Evolutionary conservation across 2,797 vertebrate genomes (phyloP).

Genomic region (Linurgus olivaceus): DNA sequence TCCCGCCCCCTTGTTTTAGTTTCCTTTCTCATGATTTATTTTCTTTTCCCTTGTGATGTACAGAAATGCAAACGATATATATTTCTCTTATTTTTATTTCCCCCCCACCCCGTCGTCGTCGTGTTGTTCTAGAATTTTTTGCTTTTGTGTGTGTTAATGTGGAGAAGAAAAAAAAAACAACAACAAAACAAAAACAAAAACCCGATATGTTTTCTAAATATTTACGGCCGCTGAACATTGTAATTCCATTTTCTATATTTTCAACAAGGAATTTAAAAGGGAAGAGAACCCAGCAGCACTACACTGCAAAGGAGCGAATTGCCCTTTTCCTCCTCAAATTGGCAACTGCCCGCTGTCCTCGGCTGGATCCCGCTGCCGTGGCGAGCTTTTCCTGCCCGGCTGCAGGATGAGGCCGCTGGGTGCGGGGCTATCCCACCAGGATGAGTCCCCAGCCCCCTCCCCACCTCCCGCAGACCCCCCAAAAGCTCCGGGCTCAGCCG

Average conservation of each 20-base stretch:
- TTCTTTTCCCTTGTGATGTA: slow-evolving; percentile 64
- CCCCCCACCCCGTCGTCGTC: slow-evolving; percentile 29
- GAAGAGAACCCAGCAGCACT: slow-evolving; percentile 69
- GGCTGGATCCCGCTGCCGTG: neutral
- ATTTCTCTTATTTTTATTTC: slow-evolving; percentile 1
- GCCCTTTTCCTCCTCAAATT: neutral
- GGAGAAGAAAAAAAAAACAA: slow-evolving; percentile 40
- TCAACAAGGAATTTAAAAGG: slow-evolving; percentile 79
- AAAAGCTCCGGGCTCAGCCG: neutral
- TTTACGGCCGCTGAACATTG: slow-evolving; percentile 42
- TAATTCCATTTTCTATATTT: slow-evolving; percentile 53
- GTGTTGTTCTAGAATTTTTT: slow-evolving; percentile 79
- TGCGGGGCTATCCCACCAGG: neutral
- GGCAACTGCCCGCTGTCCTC: neutral
- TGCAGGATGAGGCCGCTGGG: neutral
- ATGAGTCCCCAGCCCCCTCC: neutral
- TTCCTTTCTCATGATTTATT: slow-evolving; percentile 52
- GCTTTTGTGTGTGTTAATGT: slow-evolving; percentile 78
- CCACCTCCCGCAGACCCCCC: neutral
- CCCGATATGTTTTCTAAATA: slow-evolving; percentile 66
- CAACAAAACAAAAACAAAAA: neutral
- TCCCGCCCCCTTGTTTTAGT: slow-evolving; percentile 62
- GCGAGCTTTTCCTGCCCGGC: neutral
- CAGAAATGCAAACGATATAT: slow-evolving; percentile 78
- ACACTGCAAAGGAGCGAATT: neutral